Evolutionary conservation across 92 coral and sea anemone genomes (phyloP).

Genomic region (Bergia puertoricense): DNA sequence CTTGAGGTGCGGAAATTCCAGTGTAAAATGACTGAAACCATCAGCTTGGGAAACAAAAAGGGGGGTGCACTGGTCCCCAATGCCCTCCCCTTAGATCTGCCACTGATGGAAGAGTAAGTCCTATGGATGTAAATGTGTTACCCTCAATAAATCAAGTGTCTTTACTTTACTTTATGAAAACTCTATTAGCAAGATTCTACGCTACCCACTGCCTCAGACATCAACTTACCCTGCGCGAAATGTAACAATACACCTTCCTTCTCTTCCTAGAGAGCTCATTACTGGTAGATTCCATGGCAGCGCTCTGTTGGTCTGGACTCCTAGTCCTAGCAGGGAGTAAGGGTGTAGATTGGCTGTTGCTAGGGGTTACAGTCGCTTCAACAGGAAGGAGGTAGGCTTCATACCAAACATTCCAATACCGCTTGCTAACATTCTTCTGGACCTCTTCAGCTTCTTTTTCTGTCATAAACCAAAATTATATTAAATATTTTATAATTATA

Average conservation of each 20-base stretch:
- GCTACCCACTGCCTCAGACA: too few relatives aligned
- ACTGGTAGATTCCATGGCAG: background rate
- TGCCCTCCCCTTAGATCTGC: too few relatives aligned
- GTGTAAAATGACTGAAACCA: too few relatives aligned
- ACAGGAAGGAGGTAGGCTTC: slow-evolving; percentile 70
- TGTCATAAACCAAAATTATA: slow-evolving; percentile 2
- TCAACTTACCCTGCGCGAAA: slow-evolving; percentile 77
- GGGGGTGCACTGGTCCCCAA: too few relatives aligned
- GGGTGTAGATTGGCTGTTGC: slow-evolving; percentile 27
- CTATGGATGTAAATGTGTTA: too few relatives aligned
- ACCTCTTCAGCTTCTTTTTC: slow-evolving; percentile 70
- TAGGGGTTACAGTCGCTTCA: background rate
- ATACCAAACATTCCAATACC: slow-evolving; percentile 91
- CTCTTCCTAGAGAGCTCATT: slow-evolving; percentile 46
- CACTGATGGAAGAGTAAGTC: too few relatives aligned
- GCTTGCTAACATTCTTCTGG: slow-evolving; percentile 68
- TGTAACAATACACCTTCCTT: slow-evolving; percentile 85
- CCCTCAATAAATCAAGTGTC: too few relatives aligned
- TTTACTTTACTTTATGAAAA: too few relatives aligned
- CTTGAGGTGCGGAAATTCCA: too few relatives aligned
- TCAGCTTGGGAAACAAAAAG: too few relatives aligned
- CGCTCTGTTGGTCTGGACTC: background rate
- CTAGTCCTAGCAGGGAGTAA: background rate
- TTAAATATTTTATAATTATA: too few relatives aligned
- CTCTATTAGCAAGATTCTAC: too few relatives aligned